Evolutionary conservation across 2,888 invertebrate species (phyloP).

Genomic region (Macrosiphum euphorbiae): DNA sequence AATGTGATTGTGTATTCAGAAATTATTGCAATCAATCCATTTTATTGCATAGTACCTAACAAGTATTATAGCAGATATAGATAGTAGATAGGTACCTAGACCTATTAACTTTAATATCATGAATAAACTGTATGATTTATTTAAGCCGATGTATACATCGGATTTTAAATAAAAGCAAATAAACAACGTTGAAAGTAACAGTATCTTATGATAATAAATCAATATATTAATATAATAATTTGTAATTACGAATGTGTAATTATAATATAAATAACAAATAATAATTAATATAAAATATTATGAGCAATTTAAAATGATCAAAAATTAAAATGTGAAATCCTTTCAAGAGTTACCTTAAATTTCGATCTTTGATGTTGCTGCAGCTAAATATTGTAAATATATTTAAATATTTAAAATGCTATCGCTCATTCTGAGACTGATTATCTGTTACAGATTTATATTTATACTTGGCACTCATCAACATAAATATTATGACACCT

Average conservation of each 20-base stretch:
- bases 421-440: neutral
- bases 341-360: neutral
- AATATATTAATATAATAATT: neutral
- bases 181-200: neutral
- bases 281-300: neutral
- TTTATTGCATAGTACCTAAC: neutral
- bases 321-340: neutral
- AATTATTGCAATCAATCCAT: too few species aligned
- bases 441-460: conserved; percentile 71
- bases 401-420: neutral
- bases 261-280: neutral
- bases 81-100: neutral
- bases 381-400: neutral
- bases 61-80: neutral
- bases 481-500: conserved; percentile 85
- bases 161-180: neutral
- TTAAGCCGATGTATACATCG: neutral
- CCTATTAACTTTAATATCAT: neutral
- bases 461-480: conserved; percentile 84
- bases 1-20: too few species aligned
- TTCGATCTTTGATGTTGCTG: neutral
- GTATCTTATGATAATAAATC: neutral
- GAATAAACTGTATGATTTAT: neutral
- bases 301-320: neutral
- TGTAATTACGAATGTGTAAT: neutral